phyloP scores from a whole-genome alignment of 2,888 invertebrate species.

The Sicus ferrugineus region DNA sequence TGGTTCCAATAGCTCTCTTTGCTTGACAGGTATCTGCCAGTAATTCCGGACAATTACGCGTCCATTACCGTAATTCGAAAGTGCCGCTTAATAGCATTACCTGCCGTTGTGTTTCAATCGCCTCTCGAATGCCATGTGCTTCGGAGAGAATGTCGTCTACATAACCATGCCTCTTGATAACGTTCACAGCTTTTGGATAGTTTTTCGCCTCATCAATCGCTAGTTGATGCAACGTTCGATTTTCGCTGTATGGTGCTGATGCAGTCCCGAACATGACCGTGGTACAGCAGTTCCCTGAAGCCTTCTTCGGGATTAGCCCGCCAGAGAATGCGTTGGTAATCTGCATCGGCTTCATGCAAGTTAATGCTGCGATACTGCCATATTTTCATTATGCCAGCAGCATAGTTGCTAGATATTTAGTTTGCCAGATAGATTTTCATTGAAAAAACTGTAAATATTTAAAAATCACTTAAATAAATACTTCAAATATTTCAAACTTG shows the following conservation, averaged over 20 bases:
- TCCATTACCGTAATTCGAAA: slow-evolving; percentile 32
- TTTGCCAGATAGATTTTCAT: too few relatives aligned
- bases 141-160: slow-evolving; percentile 33
- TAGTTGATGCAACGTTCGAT: slow-evolving; percentile 31
- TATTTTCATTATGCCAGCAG: slow-evolving; percentile 37
- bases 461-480: too few relatives aligned
- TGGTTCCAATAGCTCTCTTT: slow-evolving; percentile 10
- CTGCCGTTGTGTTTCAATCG: slow-evolving; percentile 10
- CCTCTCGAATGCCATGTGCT: slow-evolving; percentile 12
- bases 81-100: slow-evolving; percentile 23
- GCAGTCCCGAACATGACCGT: slow-evolving; percentile 32
- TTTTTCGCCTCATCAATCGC: slow-evolving; percentile 29
- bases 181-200: slow-evolving; percentile 22
- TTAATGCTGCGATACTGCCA: slow-evolving; percentile 33
- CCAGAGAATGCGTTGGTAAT: slow-evolving; percentile 38
- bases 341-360: slow-evolving; percentile 32
- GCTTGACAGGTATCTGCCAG: slow-evolving; percentile 14
- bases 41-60: slow-evolving; percentile 28
- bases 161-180: slow-evolving; percentile 24
- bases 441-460: too few relatives aligned
- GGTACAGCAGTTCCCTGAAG: slow-evolving; percentile 13
- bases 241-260: slow-evolving; percentile 27
- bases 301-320: slow-evolving; percentile 2
- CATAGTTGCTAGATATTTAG: too few relatives aligned
- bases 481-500: too few relatives aligned